Percentiles rank a stretch among this genome's conserved stretches.
Conservation (phyloP, 2,113 vertebrate species). For the Actenoides lindsayi region DNA sequence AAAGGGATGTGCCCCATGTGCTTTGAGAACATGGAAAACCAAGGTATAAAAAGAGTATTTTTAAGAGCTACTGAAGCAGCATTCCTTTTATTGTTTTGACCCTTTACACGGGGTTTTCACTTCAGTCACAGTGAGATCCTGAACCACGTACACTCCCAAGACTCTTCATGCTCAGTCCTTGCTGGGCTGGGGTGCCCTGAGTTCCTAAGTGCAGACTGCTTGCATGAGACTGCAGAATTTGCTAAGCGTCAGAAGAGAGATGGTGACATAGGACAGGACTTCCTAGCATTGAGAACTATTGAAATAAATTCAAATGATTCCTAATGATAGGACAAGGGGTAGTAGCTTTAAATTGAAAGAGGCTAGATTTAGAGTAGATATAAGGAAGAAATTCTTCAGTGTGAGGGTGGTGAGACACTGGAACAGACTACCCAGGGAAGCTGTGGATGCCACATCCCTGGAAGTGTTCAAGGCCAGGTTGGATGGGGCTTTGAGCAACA, state of each 20-base stretch:
- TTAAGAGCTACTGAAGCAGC: not conserved
- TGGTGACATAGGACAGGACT: not conserved
- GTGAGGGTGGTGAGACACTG: not conserved
- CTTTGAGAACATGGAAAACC: not conserved
- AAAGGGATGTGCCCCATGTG: no score
- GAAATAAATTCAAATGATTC: not conserved
- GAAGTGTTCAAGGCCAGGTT: not conserved
- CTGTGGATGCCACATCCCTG: not conserved
- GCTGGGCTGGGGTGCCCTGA: not conserved
- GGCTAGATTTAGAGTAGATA: not conserved
- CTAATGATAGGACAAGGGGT: not conserved
- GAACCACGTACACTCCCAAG: accelerated
- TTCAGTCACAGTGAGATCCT: not conserved
- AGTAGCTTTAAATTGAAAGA: not conserved
- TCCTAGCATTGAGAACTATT: accelerated
- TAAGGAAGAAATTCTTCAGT: not conserved
- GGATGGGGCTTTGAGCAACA: not conserved
- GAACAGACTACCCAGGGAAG: not conserved
- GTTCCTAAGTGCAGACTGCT: accelerated
- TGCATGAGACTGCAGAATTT: not conserved
- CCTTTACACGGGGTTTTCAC: not conserved
- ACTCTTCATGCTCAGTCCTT: not conserved
- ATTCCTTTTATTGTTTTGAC: not conserved
- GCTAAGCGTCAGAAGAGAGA: not conserved
- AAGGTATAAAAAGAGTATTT: not conserved